Conservation (phyloP, 2,797 vertebrate genomes). For the Characodon lateralis region DNA sequence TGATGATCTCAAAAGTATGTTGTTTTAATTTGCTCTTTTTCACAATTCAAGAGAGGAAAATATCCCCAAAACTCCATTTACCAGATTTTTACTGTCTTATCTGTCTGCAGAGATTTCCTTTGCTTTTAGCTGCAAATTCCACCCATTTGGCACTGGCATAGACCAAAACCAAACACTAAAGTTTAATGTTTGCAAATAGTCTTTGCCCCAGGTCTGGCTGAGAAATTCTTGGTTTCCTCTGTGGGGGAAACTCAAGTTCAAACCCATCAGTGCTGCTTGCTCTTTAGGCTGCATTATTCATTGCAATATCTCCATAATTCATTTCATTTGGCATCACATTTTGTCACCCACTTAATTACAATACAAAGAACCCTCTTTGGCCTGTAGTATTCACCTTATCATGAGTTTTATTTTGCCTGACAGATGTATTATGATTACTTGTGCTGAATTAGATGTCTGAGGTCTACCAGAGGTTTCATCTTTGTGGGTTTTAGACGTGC, state of each 20-base stretch:
- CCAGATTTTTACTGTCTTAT: constrained; percentile 46
- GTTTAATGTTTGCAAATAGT: constrained; percentile 68
- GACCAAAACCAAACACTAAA: constrained; percentile 63
- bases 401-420: neutral
- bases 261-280: constrained; percentile 60
- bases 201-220: constrained; percentile 23
- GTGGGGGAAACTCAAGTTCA: constrained; percentile 63
- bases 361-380: constrained; percentile 31
- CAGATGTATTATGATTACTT: neutral
- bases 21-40: neutral
- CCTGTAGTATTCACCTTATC: constrained; percentile 6
- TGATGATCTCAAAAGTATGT: neutral
- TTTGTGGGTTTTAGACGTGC: constrained; percentile 49
- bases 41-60: neutral
- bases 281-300: constrained; percentile 67
- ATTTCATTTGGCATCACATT: constrained; percentile 55
- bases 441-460: constrained; percentile 14
- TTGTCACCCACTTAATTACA: constrained; percentile 52
- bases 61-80: neutral
- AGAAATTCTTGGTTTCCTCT: constrained; percentile 59
- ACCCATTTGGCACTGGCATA: constrained; percentile 48
- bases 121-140: constrained; percentile 44
- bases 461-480: constrained; percentile 10
- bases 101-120: constrained; percentile 52
- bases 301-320: constrained; percentile 59